Conservation (phyloP, 2,113 vertebrate genomes). For the Elephantulus edwardii region DNA sequence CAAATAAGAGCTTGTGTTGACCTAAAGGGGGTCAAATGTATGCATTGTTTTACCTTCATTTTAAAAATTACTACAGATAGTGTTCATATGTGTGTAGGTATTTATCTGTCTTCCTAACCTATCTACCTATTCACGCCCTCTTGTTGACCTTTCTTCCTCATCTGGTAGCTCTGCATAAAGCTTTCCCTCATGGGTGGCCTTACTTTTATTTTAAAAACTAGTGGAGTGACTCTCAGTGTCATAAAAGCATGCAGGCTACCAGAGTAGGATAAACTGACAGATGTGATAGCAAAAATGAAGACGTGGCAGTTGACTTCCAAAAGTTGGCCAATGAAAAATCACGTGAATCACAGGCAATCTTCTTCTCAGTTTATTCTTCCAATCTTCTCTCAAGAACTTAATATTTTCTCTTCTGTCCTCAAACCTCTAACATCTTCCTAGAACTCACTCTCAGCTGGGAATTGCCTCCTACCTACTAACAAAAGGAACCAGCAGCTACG, state of each 20-base stretch:
- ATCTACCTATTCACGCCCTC: background rate
- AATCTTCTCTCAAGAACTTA: background rate
- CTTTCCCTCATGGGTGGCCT: background rate
- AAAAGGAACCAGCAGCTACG: background rate
- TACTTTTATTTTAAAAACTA: background rate
- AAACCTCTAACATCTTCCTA: background rate
- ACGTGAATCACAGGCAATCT: background rate
- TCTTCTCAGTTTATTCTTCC: rapidly evolving
- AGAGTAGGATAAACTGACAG: background rate
- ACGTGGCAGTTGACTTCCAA: background rate
- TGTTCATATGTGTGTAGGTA: background rate
- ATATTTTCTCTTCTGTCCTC: background rate
- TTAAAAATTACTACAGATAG: background rate
- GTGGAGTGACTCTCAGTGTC: background rate
- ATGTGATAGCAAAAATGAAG: no score
- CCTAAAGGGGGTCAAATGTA: no score
- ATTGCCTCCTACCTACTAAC: background rate
- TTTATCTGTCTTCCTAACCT: background rate
- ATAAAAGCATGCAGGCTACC: background rate
- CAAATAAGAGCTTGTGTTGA: no score
- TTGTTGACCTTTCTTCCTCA: background rate
- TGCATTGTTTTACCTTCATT: no score
- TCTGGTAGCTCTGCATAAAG: background rate
- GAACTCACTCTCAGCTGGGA: background rate
- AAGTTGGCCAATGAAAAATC: background rate